A percentile compares a stretch with the other conserved stretches of the same genome.
Evolutionary conservation across 2,113 vertebrate genomes (phyloP).

Genomic region (Eretmochelys imbricata): DNA sequence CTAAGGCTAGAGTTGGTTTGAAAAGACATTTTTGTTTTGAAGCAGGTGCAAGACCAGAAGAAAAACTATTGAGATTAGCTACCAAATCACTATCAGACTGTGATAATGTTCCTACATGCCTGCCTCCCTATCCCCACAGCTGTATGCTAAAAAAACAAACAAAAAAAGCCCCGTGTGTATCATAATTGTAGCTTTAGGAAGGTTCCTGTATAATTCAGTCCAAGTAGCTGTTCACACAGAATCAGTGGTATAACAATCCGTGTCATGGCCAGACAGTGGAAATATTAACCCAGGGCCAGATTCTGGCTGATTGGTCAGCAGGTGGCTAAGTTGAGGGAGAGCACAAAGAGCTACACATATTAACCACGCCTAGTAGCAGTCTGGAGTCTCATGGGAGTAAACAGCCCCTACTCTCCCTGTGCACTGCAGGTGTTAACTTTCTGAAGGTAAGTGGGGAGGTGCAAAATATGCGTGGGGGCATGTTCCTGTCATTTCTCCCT

Average conservation of each 20-base stretch:
- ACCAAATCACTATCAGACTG: background rate
- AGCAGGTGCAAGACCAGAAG: background rate
- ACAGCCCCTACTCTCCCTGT: background rate
- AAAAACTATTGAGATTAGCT: background rate
- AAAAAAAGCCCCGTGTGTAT: background rate
- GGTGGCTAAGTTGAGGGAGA: too few relatives aligned
- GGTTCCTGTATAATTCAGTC: background rate
- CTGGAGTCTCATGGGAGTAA: background rate
- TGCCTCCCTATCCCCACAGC: background rate
- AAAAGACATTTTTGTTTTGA: background rate
- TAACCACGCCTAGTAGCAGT: background rate
- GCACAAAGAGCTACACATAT: background rate
- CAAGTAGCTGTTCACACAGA: background rate
- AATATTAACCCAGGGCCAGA: background rate
- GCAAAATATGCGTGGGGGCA: background rate
- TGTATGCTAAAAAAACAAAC: background rate
- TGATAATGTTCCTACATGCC: background rate
- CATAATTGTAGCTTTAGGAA: background rate
- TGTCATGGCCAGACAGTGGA: background rate
- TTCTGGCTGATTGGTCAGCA: background rate
- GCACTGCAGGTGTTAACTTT: background rate
- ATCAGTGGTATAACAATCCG: background rate
- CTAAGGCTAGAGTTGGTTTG: background rate
- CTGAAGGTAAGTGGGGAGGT: background rate
- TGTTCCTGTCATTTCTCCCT: background rate